Percentiles rank a stretch among this genome's conserved stretches.
Evolutionary conservation across 2,888 invertebrate genomes (phyloP).

Genomic region (Onthophagus sagittarius): DNA sequence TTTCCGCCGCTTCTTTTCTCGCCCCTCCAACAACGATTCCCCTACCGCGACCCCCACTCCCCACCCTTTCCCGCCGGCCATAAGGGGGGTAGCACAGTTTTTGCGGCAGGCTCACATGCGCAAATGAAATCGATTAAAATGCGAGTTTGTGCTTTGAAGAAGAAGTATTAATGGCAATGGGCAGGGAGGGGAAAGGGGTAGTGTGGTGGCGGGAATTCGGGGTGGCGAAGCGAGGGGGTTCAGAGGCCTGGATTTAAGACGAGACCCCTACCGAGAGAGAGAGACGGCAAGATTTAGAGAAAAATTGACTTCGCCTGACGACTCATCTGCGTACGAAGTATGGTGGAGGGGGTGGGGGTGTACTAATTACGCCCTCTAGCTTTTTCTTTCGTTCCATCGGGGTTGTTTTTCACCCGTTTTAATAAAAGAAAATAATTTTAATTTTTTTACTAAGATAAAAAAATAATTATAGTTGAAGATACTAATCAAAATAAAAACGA

Average conservation of each 20-base stretch:
- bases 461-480: background rate
- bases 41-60: conserved; percentile 32
- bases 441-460: background rate
- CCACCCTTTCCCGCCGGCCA: conserved; percentile 41
- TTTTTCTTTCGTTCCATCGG: background rate
- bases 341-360: background rate
- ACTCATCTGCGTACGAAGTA: background rate
- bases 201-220: conserved; percentile 33
- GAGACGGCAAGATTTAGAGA: conserved; percentile 11
- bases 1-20: conserved; percentile 51
- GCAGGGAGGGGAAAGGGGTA: conserved; percentile 34
- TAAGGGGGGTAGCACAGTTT: conserved; percentile 46
- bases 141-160: conserved; percentile 59
- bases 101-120: conserved; percentile 60
- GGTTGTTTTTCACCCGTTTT: background rate
- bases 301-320: background rate
- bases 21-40: conserved; percentile 34
- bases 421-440: background rate
- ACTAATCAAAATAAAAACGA: too few species aligned
- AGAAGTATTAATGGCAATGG: conserved; percentile 52
- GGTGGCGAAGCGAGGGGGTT: conserved; percentile 23
- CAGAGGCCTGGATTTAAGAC: conserved; percentile 13
- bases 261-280: background rate
- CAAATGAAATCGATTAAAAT: conserved; percentile 68
- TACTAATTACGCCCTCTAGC: background rate